Percentiles rank a stretch among this genome's conserved stretches.
phyloP scores from a whole-genome alignment of 64 coral and sea anemone genomes.

The Anthopleura sola region DNA sequence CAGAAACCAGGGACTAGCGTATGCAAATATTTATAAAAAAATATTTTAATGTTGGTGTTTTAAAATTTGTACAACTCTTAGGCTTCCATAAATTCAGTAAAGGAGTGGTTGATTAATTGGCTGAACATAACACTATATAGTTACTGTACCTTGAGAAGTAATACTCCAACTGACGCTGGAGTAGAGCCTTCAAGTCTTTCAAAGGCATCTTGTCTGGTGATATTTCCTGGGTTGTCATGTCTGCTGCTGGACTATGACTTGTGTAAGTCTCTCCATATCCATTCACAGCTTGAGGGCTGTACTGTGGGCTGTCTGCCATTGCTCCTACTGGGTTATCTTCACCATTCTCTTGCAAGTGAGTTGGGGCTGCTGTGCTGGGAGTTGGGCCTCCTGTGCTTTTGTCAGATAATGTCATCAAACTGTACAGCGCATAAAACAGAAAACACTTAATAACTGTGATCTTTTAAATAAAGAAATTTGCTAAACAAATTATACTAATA shows the following conservation, averaged over 20 bases:
- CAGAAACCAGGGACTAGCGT: no score
- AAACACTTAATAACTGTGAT: neutral
- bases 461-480: no score
- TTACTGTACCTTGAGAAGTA: conserved; percentile 98
- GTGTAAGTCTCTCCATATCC: conserved; percentile 62
- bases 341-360: conserved; percentile 36
- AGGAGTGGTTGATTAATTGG: no score
- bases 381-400: conserved; percentile 45
- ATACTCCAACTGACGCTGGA: conserved; percentile 81
- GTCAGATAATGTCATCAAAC: conserved; percentile 82
- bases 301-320: conserved; percentile 67
- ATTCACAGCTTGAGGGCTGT: conserved; percentile 78
- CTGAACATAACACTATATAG: no score
- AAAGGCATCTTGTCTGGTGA: conserved; percentile 75
- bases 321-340: conserved; percentile 5
- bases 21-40: no score
- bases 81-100: no score
- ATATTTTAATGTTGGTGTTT: no score
- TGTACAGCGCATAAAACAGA: conserved; percentile 30
- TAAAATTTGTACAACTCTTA: no score
- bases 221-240: conserved; percentile 43
- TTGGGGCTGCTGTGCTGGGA: conserved; percentile 9
- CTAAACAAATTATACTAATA: no score
- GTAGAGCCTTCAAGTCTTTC: conserved; percentile 72
- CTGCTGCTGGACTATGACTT: conserved; percentile 36